A percentile compares a stretch with the other conserved stretches of the same genome.
These are phyloP conservation scores for Galerucella pusilla DNA, from an alignment of 2,888 invertebrate species.

Conservation along the genomic window DNA sequence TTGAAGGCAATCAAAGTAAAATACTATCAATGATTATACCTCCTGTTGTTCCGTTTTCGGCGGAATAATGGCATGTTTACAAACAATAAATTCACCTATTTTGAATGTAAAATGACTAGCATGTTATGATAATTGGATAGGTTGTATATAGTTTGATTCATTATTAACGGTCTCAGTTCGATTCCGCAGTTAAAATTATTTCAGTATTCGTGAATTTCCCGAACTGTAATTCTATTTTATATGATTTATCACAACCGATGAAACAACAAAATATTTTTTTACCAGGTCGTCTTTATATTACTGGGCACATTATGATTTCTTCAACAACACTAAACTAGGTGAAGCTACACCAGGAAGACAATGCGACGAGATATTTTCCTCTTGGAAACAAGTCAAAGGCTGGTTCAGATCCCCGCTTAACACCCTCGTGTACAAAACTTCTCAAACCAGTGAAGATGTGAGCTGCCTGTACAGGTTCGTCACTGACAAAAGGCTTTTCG, in stretches of 20 bases:
- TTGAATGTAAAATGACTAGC: slow-evolving; percentile 30
- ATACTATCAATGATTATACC: slow-evolving; percentile 26
- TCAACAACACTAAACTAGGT: slow-evolving; percentile 89
- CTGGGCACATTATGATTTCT: slow-evolving; percentile 95
- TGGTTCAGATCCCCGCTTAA: slow-evolving; percentile 85
- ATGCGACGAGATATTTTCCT: slow-evolving; percentile 89
- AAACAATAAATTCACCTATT: slow-evolving; percentile 21
- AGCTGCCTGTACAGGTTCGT: slow-evolving; percentile 86
- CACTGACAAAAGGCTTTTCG: slow-evolving; percentile 83
- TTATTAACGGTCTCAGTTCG: slow-evolving; percentile 4
- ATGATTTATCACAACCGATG: too few species aligned
- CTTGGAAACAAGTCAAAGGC: slow-evolving; percentile 84
- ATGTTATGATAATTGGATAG: slow-evolving; percentile 23
- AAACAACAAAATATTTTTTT: too few species aligned
- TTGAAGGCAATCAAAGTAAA: slow-evolving; percentile 20
- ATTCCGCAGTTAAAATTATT: not conserved
- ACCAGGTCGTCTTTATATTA: slow-evolving; percentile 87
- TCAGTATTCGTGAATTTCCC: not conserved
- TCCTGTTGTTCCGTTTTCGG: slow-evolving; percentile 8
- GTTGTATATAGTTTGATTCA: slow-evolving; percentile 21
- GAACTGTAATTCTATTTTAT: not conserved
- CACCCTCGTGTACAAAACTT: slow-evolving; percentile 86
- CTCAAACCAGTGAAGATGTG: slow-evolving; percentile 78
- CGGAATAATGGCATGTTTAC: slow-evolving; percentile 17
- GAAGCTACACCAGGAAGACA: slow-evolving; percentile 83